Conservation (phyloP, 2,797 vertebrate genomes). For the Pipistrellus nathusii region DNA sequence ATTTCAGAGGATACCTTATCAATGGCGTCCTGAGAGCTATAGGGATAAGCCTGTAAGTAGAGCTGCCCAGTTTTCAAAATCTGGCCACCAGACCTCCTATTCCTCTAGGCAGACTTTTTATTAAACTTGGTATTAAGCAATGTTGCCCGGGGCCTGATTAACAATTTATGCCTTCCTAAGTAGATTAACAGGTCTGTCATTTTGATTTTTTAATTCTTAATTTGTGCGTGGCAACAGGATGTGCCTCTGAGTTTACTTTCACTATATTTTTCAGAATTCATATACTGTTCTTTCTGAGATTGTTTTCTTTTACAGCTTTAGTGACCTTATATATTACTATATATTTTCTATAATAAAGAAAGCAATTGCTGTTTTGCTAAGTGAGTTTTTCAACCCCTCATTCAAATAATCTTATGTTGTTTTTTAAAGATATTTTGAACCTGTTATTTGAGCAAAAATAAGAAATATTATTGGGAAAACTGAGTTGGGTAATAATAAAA, state of each 20-base stretch:
- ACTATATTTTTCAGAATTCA: conserved; percentile 56
- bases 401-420: conserved; percentile 33
- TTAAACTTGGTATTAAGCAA: conserved; percentile 90
- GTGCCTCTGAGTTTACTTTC: conserved; percentile 42
- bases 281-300: background rate
- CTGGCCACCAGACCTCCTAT: conserved; percentile 86
- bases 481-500: background rate
- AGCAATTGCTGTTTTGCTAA: background rate
- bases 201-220: conserved; percentile 89
- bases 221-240: conserved; percentile 83
- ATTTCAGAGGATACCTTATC: conserved; percentile 86
- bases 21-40: conserved; percentile 80
- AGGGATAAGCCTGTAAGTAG: conserved; percentile 82
- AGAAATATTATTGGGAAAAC: background rate
- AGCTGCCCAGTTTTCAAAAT: conserved; percentile 85
- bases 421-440: conserved; percentile 54
- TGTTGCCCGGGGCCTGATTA: conserved; percentile 88
- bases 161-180: conserved; percentile 88
- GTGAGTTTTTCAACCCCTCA: background rate
- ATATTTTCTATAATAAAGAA: conserved; percentile 23
- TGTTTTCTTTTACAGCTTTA: conserved; percentile 48
- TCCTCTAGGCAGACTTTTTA: conserved; percentile 88
- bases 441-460: background rate
- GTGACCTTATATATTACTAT: background rate
- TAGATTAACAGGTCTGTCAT: conserved; percentile 88